Base-by-base conservation (phyloP, 2,113 vertebrate genomes). In the Engystomops pustulosus region DNA sequence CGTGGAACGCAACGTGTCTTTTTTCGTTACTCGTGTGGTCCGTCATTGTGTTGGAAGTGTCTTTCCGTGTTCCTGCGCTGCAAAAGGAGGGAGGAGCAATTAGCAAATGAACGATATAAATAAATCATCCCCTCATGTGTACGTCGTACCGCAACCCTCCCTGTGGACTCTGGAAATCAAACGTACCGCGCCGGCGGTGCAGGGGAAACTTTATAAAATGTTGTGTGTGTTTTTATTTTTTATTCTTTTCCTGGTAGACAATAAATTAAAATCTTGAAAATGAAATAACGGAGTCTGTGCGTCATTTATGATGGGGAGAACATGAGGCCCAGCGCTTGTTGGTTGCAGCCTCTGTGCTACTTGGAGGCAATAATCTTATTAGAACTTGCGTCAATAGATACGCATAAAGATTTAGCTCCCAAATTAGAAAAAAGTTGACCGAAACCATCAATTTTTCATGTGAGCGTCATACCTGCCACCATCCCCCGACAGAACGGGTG, bases 181-280 rank as follows among this genome's bases (percentile, higher is more conserved):
- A 65, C 9, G 60, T 60, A 25, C 32, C n/a, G 25, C 58, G 34
- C 34, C 32, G 65, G 23, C 47, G 44, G 83, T 69, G 83, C 83
- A 70, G 75, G 79, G 74, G 17, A 70, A 69, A 69, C 34, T 68
- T 79, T 79, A 77, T 77, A 68, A 49, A 84, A 67, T 70, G 58
- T 84, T n/a, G 55, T 38, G 71, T 84, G 81, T 77, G 41, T 77
- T 77, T 20, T 76, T 51, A 60, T 30, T 49, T 76, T 76, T 49
- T 49, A 67, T 76, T 83, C 27, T 58, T 70, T 79, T 85, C 83
- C 62, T 79, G 67, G 74, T 85, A 85, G 83, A 79, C 34, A 79
- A 85, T 82, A 69, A 85, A 79, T 70, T 65, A 58, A 69, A 85
- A 70, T 79, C 6, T 7, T 55, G 60, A 58, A 79, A 79, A 84